Evolutionary conservation across 2,888 invertebrate genomes (phyloP).

Genomic region (Eristalis pertinax): DNA sequence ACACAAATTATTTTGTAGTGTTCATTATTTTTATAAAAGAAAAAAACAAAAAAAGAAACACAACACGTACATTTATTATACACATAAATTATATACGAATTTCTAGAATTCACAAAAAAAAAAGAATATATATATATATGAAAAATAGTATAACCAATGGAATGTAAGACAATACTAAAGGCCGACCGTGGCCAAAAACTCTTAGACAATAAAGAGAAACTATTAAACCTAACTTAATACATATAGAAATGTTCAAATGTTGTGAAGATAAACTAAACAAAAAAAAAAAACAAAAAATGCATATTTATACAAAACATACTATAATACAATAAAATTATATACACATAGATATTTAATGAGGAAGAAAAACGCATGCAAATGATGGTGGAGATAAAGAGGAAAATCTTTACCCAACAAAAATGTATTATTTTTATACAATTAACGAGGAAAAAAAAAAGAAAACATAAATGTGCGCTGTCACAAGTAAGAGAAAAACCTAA

Average conservation of each 20-base stretch:
- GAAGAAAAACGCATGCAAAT: slow-evolving; percentile 34
- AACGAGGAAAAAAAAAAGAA: slow-evolving; percentile 26
- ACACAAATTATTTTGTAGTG: slow-evolving; percentile 47
- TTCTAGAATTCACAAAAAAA: slow-evolving; percentile 33
- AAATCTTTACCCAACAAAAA: slow-evolving; percentile 48
- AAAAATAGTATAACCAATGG: slow-evolving; percentile 37
- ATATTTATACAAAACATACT: slow-evolving; percentile 63
- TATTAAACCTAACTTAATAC: slow-evolving; percentile 42
- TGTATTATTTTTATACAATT: slow-evolving; percentile 65
- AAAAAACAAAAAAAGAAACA: too few species aligned
- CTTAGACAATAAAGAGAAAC: slow-evolving; percentile 57
- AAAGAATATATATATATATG: slow-evolving; percentile 28
- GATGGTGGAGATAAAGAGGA: slow-evolving; percentile 18
- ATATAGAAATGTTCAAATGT: slow-evolving; percentile 65
- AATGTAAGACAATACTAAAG: slow-evolving; percentile 66
- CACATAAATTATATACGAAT: slow-evolving; percentile 51
- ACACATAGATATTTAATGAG: slow-evolving; percentile 5
- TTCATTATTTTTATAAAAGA: slow-evolving; percentile 67
- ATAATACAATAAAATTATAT: slow-evolving; percentile 43
- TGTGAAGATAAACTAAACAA: slow-evolving; percentile 41
- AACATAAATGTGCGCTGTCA: slow-evolving; percentile 25
- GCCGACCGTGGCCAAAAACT: slow-evolving; percentile 39
- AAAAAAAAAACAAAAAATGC: slow-evolving; percentile 16
- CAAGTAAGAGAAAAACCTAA: slow-evolving; percentile 18
- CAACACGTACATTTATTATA: background rate